These are phyloP conservation scores for Cyprinodon variegatus DNA, from an alignment of 2,113 vertebrate genomes.

Conservation along the genomic window DNA sequence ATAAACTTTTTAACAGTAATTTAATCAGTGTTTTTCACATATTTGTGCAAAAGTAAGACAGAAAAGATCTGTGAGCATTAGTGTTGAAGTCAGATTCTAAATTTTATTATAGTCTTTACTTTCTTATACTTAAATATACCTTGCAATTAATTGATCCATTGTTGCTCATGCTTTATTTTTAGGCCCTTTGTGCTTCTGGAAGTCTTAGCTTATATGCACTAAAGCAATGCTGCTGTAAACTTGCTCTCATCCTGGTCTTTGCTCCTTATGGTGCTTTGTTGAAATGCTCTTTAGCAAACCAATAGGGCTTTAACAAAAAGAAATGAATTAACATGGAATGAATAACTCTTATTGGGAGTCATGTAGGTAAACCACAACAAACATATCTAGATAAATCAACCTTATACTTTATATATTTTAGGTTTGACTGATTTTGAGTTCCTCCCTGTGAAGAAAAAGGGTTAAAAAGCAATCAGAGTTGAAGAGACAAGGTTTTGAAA, in stretches of 20 bases:
- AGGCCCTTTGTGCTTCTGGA: background rate
- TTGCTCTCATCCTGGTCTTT: background rate
- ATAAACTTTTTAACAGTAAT: background rate
- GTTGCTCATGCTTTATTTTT: background rate
- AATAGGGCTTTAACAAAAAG: too few relatives aligned
- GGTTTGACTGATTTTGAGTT: background rate
- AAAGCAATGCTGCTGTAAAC: background rate
- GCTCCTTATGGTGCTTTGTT: background rate
- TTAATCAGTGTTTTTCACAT: too few relatives aligned
- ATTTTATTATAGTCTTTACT: background rate
- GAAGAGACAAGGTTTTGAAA: constrained; percentile 15
- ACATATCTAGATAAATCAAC: background rate
- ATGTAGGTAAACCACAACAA: background rate
- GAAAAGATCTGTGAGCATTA: background rate
- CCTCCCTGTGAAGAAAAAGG: background rate
- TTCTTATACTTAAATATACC: background rate
- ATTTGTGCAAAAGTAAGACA: background rate
- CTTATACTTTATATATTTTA: background rate
- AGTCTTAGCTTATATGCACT: background rate
- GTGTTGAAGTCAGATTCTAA: background rate
- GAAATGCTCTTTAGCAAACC: too few relatives aligned
- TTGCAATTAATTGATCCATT: background rate
- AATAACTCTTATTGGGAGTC: background rate
- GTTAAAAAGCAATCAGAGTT: background rate
- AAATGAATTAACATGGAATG: background rate